Base-by-base conservation (phyloP, 1,140 invertebrate species). In the Caenorhabditis briggsae region DNA sequence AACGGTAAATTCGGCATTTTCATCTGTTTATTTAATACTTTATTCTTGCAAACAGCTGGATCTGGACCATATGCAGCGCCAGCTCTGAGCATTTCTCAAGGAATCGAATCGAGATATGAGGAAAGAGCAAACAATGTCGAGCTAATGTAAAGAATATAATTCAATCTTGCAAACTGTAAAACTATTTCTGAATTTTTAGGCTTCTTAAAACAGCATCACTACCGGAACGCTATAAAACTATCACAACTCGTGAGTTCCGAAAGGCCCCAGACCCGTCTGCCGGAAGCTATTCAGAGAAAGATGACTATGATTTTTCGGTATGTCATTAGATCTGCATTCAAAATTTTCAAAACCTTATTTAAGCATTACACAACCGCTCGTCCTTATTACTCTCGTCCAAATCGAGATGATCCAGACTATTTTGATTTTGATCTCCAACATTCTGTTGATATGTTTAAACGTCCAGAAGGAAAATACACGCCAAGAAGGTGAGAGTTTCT, bases 341-440 rank as follows among this genome's bases (percentile, higher is more conserved):
- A n/a, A 55, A 18, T 16, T 2, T 20, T 2, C 33, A 46, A 5
- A 0, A 82, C 16, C 12, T 82, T 56, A 41, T 70, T 91, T 87
- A 41, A 91, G 89, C 61, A 48, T 16, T 92, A 88, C 53, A 85
- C 90, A 50, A 92, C 70, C 50, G 70, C 91, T 55, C 56, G 88
- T n/a, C 88, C 91, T 16, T 92, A 91, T 83, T 92, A 92, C 85
- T 92, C 91, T 25, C 90, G 91, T 8, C 91, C 91, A 50, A 90
- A 91, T 59, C 59, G 91, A 82, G 58, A 87, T 64, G 91, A 92
- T 84, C 90, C 90, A 18, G 91, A 92, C 78, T 92, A 92, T 64
- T 92, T 92, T 88, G 91, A 92, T 46, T 92, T 91, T 88, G 91
- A 92, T 78, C 83, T 92, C 12, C 86, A 91, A 55, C 91, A 92